Base-by-base conservation (phyloP, 2,113 vertebrate genomes). In the Crotalus helleri region DNA sequence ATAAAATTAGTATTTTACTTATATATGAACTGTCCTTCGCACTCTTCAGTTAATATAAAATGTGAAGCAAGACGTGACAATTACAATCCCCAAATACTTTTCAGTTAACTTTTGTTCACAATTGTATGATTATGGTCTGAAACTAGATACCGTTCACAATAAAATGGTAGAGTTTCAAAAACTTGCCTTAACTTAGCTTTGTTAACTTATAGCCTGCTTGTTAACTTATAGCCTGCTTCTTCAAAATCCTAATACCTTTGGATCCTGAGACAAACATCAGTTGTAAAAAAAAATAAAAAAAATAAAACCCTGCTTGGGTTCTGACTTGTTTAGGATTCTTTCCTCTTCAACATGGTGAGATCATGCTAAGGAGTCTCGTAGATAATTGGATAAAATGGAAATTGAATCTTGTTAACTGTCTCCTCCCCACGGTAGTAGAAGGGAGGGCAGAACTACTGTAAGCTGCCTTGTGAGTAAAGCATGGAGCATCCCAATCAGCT, bases 1-100 rank as follows among this genome's bases (percentile, higher is more conserved):
- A 81, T 81, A 44, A 39, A 81, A 21, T 21, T 44, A 21, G 44
- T 81, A 81, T 3, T 33, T 74, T 33, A 74, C 64, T 39, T 44
- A 81, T 7, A 39, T 81, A 81, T 39, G 44, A 39, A 44, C 15
- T 81, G 33, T 69, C 33, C 2, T 64, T 88, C 11, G 61, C n/a
- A n/a, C 6, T 9, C 88, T 92, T 89, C 0, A 0, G 2, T 19
- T 51, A 81, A 64, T 0, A 24, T 64, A 58, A 51, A 91, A 58
- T 0, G 0, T 0, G 0, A 53, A 88, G 19, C 3, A 92, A 93
- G 4, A 1, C 10, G 26, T 53, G 0, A 21, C 0, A 61, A 0
- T 93, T 44, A 29, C 33, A 49, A 5, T 7, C 5, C 17, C 5
- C 46, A 58, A 44, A 46, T 90, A 46, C 24, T 90, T 1, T 44